Base-by-base conservation (phyloP, 2,113 vertebrate species). In the Danio rerio region DNA sequence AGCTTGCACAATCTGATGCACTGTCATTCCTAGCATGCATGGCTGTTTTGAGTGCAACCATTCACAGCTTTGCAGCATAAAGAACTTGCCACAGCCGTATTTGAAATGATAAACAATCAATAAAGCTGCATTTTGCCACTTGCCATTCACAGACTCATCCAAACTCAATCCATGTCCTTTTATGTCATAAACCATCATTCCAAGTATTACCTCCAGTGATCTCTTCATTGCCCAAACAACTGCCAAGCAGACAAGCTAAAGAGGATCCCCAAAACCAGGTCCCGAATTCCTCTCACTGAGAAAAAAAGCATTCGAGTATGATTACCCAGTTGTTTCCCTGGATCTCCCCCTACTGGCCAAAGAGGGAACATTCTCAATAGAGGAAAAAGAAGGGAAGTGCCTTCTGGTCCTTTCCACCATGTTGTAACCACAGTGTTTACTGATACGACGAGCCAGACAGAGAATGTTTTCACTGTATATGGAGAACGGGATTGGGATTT, bases 361-460 rank as follows among this genome's bases (percentile, higher is more conserved):
- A 88, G 90, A 84, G 87, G 89, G 93, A 94, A 92, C 88, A 87
- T 90, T 88, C 92, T 87, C 92, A 87, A 86, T 90, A 78, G n/a
- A 86, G 83, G 63, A 68, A 88, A 85, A 75, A 73, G 82, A 89
- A 90, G 88, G 90, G 84, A 83, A 90, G 91, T 88, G 87, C 92
- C 73, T 87, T 87, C 91, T 91, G 92, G 92, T 89, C 91, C 91
- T 89, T 89, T 91, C 93, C 93, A 94, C 94, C 94, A 96, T 95
- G 95, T 95, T 93, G 92, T 93, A 95, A 95, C 92, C 90, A 93
- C 92, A 94, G 91, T 96, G 94, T 95, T 94, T 95, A 95, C 95
- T 92, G 92, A 90, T 93, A 93, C 89, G 87, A 63, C 80, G 85
- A 88, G 63, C 86, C 82, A 89, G 88, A 90, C 84, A 86, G 90